Percentiles rank a stretch among this genome's conserved stretches.
These are phyloP conservation scores for Tetanocera ferruginea DNA, from an alignment of 2,888 invertebrate genomes.

Conservation along the genomic window DNA sequence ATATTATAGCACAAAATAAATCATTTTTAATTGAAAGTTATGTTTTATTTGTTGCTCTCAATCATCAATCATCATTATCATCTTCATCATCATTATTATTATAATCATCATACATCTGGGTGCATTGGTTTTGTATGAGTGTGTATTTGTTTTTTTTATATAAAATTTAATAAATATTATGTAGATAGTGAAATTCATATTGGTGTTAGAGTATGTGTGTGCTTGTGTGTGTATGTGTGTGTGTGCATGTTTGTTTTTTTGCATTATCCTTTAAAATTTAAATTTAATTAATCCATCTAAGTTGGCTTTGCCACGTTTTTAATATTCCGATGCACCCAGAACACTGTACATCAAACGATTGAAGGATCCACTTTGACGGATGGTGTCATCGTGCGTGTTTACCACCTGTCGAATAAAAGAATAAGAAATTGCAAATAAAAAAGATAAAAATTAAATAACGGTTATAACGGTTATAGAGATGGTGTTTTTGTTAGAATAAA, in stretches of 20 bases:
- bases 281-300: conserved; percentile 25
- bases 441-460: too few species aligned
- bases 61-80: too few species aligned
- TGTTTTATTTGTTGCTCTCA: conserved; percentile 1
- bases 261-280: conserved; percentile 30
- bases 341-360: conserved; percentile 93
- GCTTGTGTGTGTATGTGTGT: conserved; percentile 21
- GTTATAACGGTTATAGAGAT: too few species aligned
- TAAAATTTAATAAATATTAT: neutral
- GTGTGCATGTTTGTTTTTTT: conserved; percentile 8
- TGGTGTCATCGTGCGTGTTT: conserved; percentile 80
- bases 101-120: conserved; percentile 10
- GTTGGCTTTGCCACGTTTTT: conserved; percentile 51
- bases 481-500: too few species aligned
- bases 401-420: conserved; percentile 60
- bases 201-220: conserved; percentile 31
- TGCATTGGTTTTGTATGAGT: conserved; percentile 32
- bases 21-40: neutral
- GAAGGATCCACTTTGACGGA: conserved; percentile 93
- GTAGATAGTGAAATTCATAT: conserved; percentile 16
- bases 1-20: neutral
- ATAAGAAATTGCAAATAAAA: neutral
- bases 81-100: too few species aligned
- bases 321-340: conserved; percentile 81
- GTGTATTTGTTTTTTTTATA: conserved; percentile 24